phyloP scores from a whole-genome alignment of 2,888 invertebrate species.

The Lymantria monacha region DNA sequence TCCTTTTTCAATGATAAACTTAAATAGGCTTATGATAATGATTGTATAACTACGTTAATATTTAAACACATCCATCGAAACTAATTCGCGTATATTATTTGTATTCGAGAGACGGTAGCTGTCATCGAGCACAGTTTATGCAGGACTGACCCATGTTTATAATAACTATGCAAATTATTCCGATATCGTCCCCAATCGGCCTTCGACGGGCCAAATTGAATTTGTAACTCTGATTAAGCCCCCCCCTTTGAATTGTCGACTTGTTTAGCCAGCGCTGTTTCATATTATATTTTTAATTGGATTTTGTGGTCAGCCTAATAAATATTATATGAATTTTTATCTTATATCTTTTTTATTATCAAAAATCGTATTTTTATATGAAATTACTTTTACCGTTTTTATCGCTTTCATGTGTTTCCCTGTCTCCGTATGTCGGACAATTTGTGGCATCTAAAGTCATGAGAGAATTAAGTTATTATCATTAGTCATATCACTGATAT shows the following conservation, averaged over 20 bases:
- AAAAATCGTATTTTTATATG: too few species aligned
- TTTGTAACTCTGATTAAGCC: slow-evolving; percentile 78
- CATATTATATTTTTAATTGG: slow-evolving; percentile 38
- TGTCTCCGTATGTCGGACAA: too few species aligned
- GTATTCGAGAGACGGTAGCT: slow-evolving; percentile 66
- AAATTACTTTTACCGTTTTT: too few species aligned
- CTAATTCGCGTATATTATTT: slow-evolving; percentile 50
- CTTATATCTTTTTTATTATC: too few species aligned
- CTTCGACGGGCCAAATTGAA: slow-evolving; percentile 69
- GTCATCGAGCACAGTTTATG: slow-evolving; percentile 71
- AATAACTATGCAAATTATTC: slow-evolving; percentile 81
- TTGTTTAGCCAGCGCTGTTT: slow-evolving; percentile 38
- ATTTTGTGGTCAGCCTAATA: slow-evolving; percentile 3
- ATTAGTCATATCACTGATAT: too few species aligned
- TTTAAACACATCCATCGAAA: slow-evolving; percentile 24
- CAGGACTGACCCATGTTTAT: slow-evolving; percentile 78
- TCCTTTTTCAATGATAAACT: too few species aligned
- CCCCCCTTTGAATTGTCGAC: slow-evolving; percentile 66
- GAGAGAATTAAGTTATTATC: too few species aligned
- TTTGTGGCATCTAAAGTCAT: too few species aligned
- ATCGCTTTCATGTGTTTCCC: too few species aligned
- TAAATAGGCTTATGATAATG: too few species aligned
- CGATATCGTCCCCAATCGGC: slow-evolving; percentile 71
- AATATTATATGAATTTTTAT: too few species aligned
- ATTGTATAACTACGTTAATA: too few species aligned